Evolutionary conservation across 1,140 invertebrate species (phyloP).

Genomic region (Steinernema feltiae): DNA sequence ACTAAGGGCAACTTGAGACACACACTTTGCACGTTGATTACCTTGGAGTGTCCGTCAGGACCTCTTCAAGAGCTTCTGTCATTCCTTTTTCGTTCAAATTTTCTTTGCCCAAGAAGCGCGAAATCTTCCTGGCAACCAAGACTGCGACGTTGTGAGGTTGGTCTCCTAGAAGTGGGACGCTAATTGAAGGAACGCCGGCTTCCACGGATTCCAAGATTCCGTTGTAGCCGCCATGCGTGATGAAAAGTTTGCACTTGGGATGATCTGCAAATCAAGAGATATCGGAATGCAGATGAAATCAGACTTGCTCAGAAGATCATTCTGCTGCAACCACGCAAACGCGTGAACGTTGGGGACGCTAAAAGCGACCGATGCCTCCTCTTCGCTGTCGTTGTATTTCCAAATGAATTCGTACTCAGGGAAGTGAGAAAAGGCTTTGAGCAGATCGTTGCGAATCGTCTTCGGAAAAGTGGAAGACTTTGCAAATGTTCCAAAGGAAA

Average conservation of each 20-base stretch:
- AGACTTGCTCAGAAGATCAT: not conserved
- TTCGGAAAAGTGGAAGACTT: constrained; percentile 1
- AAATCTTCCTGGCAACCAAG: not conserved
- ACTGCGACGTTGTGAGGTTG: constrained; percentile 2
- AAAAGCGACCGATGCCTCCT: not conserved
- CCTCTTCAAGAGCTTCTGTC: not conserved
- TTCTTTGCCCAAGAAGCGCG: not conserved
- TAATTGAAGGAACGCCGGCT: not conserved
- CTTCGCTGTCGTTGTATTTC: not conserved
- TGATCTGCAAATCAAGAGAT: not conserved
- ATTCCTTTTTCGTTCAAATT: not conserved
- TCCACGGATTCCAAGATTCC: not conserved
- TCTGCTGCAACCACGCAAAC: not conserved
- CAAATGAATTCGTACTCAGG: constrained; percentile 3
- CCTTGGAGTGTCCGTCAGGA: not conserved
- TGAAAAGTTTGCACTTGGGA: not conserved
- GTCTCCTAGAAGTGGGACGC: not conserved
- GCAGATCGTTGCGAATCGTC: not conserved
- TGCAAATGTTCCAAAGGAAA: constrained; percentile 5
- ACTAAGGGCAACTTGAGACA: not conserved
- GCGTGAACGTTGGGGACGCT: not conserved
- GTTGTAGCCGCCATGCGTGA: constrained; percentile 7
- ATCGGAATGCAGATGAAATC: not conserved
- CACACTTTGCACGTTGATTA: not conserved
- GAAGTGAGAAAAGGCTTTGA: not conserved